These are phyloP conservation scores for Cheilosia pagana DNA, from an alignment of 2,888 invertebrate genomes.

Conservation along the genomic window DNA sequence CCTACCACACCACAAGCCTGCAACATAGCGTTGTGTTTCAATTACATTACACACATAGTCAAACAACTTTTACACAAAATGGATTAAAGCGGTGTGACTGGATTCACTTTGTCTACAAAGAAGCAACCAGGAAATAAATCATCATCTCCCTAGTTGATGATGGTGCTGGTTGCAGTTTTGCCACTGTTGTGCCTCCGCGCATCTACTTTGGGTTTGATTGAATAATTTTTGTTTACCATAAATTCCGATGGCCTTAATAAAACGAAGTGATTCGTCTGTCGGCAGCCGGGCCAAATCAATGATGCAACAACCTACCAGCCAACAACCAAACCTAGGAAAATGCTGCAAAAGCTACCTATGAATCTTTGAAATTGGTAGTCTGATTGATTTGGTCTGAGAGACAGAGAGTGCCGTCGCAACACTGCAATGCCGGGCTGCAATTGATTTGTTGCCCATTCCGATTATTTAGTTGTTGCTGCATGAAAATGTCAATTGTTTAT, in stretches of 20 bases:
- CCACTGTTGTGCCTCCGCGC: conserved; percentile 41
- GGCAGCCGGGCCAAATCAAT: conserved; percentile 29
- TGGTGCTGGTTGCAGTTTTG: conserved; percentile 53
- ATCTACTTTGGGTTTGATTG: conserved; percentile 53
- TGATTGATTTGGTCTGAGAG: conserved; percentile 58
- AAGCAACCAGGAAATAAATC: conserved; percentile 68
- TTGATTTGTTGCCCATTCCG: conserved; percentile 24
- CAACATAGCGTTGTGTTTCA: conserved; percentile 2
- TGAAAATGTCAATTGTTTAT: conserved; percentile 41
- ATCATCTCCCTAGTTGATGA: conserved; percentile 54
- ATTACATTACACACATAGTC: conserved; percentile 31
- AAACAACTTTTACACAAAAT: conserved; percentile 54
- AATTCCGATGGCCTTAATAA: conserved; percentile 64
- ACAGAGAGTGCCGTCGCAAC: conserved; percentile 15
- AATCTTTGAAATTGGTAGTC: conserved; percentile 46
- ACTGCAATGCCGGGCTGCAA: conserved; percentile 11
- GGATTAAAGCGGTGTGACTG: conserved; percentile 52
- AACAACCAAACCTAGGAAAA: conserved; percentile 34
- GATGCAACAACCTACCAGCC: conserved; percentile 53
- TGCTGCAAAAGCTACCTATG: conserved; percentile 25
- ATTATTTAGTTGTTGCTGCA: conserved; percentile 18
- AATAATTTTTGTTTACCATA: conserved; percentile 69
- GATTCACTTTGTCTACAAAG: conserved; percentile 51
- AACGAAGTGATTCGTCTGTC: conserved; percentile 39
- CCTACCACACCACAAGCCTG: neutral